These are phyloP conservation scores for Tetragnatha versicolor DNA, from an alignment of 1,140 invertebrate genomes.

Conservation along the genomic window DNA sequence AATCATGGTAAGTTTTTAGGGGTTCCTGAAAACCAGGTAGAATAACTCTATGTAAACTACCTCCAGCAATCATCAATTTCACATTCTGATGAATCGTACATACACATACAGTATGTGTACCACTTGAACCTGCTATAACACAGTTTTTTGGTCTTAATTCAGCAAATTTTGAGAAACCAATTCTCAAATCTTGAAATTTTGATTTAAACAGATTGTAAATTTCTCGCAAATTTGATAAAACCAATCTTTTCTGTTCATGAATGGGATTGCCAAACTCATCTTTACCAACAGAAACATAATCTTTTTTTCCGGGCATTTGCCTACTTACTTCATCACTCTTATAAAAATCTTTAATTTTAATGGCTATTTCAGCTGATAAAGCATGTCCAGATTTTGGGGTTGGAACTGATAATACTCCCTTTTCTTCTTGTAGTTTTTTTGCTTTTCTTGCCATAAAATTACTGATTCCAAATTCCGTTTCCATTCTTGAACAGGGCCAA, in stretches of 20 bases:
- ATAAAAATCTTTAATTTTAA: conserved; percentile 6
- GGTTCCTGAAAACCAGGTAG: neutral
- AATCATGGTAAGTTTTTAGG: conserved; percentile 5
- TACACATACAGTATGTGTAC: neutral
- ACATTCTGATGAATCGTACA: neutral
- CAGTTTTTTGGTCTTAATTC: conserved; percentile 9
- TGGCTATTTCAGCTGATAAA: neutral
- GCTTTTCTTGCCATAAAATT: too few species aligned
- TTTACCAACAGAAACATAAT: neutral
- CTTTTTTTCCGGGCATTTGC: conserved; percentile 22
- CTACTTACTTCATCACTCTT: conserved; percentile 13
- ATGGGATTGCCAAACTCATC: conserved; percentile 2
- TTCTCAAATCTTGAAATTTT: conserved; percentile 2
- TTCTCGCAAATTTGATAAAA: conserved; percentile 7
- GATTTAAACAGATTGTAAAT: conserved; percentile 5
- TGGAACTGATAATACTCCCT: too few species aligned
- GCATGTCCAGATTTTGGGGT: conserved; percentile 1
- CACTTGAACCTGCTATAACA: neutral
- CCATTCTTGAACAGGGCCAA: too few species aligned
- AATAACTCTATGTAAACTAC: neutral
- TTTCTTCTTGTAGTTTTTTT: too few species aligned
- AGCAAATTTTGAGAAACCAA: conserved; percentile 22
- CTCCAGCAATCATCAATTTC: conserved; percentile 17
- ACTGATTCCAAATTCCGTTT: too few species aligned
- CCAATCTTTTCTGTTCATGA: neutral